phyloP scores from a whole-genome alignment of 2,888 invertebrate species.

The Blera fallax region DNA sequence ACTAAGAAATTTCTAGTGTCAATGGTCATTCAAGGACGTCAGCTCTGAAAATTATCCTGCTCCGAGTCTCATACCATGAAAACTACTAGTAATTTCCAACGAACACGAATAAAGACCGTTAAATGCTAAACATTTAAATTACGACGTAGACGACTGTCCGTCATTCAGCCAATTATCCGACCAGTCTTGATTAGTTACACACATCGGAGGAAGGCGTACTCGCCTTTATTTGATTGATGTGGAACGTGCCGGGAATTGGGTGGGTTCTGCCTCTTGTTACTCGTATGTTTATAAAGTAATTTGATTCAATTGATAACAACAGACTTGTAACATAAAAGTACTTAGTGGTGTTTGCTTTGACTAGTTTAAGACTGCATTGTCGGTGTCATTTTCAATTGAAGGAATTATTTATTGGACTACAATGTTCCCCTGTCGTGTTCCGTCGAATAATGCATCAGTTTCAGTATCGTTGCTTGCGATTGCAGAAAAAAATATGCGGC shows the following conservation, averaged over 20 bases:
- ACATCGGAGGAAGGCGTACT: neutral
- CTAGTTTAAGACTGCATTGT: neutral
- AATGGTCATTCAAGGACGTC: slow-evolving; percentile 17
- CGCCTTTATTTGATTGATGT: neutral
- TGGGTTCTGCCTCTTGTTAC: neutral
- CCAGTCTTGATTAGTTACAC: neutral
- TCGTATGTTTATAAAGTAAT: slow-evolving; percentile 4
- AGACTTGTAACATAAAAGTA: neutral
- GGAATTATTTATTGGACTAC: slow-evolving; percentile 24
- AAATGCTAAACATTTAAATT: neutral
- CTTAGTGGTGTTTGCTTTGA: neutral
- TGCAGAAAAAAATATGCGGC: too few species aligned
- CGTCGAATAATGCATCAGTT: too few species aligned
- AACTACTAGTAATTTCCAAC: neutral
- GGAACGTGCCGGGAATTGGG: slow-evolving; percentile 34
- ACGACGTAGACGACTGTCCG: neutral
- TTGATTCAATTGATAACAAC: slow-evolving; percentile 29
- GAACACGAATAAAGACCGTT: neutral
- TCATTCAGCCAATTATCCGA: slow-evolving; percentile 7
- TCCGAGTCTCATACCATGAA: neutral
- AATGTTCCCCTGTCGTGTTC: neutral
- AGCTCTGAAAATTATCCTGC: neutral
- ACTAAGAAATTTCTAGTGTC: too few species aligned
- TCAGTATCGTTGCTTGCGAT: too few species aligned
- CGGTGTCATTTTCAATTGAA: slow-evolving; percentile 35